These are phyloP conservation scores for Ooceraea biroi DNA, from an alignment of 1,140 invertebrate genomes.

Conservation along the genomic window DNA sequence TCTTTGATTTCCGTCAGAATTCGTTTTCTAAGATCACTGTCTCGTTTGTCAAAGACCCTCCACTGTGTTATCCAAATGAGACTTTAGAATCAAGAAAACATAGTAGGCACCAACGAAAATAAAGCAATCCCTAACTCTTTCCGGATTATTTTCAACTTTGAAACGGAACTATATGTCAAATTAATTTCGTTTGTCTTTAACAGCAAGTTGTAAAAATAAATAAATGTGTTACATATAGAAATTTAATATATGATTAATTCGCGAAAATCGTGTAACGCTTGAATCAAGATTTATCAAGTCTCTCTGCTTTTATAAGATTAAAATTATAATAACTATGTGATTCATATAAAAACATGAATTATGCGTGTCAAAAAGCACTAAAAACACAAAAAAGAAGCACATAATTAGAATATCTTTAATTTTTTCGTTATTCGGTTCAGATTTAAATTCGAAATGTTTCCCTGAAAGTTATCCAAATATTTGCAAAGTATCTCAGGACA, in stretches of 20 bases:
- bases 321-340: not conserved
- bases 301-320: not conserved
- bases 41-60: constrained; percentile 7
- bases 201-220: not conserved
- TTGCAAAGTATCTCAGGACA: constrained; percentile 8
- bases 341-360: not conserved
- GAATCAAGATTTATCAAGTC: not conserved
- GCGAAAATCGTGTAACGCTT: not conserved
- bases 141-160: not conserved
- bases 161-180: constrained; percentile 1
- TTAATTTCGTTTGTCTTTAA: not conserved
- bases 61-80: not conserved
- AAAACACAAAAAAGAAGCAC: not conserved
- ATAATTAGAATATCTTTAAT: not conserved
- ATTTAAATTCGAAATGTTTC: constrained; percentile 42
- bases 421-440: constrained; percentile 5
- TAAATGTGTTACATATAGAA: no score
- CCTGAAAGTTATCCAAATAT: constrained; percentile 39
- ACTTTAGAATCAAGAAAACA: not conserved
- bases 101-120: not conserved
- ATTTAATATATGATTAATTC: not conserved
- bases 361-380: constrained; percentile 1
- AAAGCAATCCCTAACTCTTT: not conserved
- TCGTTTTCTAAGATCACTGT: not conserved
- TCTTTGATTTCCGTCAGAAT: constrained; percentile 12